Conservation (phyloP, 2,113 vertebrate genomes). For the Delphinapterus leucas region DNA sequence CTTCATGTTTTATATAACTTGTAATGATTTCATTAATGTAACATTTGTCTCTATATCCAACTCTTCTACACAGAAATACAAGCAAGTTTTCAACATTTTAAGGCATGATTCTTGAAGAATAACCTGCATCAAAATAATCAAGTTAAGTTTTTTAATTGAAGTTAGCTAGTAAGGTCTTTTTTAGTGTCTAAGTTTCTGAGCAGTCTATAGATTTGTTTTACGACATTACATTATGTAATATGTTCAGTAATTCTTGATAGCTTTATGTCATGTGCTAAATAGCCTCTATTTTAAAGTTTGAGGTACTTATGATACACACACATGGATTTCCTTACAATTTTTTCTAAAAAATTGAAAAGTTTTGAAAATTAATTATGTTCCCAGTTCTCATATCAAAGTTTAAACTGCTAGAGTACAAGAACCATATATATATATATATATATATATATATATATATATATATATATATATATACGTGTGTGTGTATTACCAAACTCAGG, state of each 20-base stretch:
- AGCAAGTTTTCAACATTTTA: neutral
- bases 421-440: neutral
- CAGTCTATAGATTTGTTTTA: neutral
- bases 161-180: neutral
- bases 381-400: neutral
- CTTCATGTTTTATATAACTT: neutral
- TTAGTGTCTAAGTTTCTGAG: neutral
- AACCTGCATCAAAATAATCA: neutral
- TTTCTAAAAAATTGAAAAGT: neutral
- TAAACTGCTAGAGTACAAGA: neutral
- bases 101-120: neutral
- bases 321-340: neutral
- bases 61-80: neutral
- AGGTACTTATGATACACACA: neutral
- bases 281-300: slow-evolving; percentile 6
- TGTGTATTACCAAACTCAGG: neutral
- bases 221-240: neutral
- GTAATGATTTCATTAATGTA: neutral
- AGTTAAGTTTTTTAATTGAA: neutral
- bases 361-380: neutral
- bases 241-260: neutral
- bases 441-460: neutral
- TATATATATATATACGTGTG: neutral
- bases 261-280: neutral
- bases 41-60: neutral